Conservation (phyloP, 23 tunicate genomes). For the Corella eumyota region DNA sequence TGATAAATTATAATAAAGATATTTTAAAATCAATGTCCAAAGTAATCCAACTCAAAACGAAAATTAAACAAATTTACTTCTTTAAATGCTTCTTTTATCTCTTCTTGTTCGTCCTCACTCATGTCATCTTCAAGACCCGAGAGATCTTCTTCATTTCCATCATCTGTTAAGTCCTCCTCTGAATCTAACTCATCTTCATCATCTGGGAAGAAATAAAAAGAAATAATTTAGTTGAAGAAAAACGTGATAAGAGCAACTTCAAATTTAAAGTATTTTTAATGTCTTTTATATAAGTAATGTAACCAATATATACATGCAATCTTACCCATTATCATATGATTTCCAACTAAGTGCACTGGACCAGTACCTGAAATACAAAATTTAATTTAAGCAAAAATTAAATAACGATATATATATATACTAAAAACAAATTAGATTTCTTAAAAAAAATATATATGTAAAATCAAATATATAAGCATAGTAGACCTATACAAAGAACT, state of each 20-base stretch:
- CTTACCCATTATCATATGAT: slow-evolving; percentile 73
- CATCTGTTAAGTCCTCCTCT: too few species aligned
- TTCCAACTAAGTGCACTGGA: slow-evolving; percentile 65
- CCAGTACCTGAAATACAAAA: slow-evolving; percentile 56
- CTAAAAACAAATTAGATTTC: neutral
- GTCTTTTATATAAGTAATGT: too few species aligned
- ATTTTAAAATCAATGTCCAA: too few species aligned
- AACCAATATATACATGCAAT: too few species aligned
- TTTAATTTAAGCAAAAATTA: neutral
- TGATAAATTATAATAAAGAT: too few species aligned
- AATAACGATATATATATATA: neutral
- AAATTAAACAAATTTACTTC: too few species aligned
- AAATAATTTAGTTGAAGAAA: neutral
- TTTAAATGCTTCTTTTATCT: too few species aligned
- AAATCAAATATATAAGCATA: neutral
- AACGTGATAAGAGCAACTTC: neutral
- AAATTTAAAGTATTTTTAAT: too few species aligned
- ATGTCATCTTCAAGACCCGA: neutral
- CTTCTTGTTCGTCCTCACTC: too few species aligned
- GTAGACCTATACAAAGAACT: too few species aligned
- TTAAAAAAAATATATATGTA: neutral
- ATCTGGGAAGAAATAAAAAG: neutral
- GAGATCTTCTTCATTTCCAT: slow-evolving; percentile 8
- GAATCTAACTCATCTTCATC: neutral
- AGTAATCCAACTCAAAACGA: too few species aligned